Conservation (phyloP, 2,888 invertebrate genomes). For the Dromius quadrimaculatus region DNA sequence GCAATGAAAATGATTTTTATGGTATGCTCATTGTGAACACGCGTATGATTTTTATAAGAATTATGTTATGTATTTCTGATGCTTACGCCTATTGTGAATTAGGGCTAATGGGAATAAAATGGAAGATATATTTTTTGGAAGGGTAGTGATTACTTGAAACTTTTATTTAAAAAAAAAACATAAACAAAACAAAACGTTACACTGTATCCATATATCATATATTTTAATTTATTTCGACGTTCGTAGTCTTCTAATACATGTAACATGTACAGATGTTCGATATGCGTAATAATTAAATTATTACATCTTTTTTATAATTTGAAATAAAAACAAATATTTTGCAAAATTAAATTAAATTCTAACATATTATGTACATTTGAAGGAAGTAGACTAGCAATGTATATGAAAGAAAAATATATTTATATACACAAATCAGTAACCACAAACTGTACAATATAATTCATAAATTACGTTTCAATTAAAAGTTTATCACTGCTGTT, state of each 20-base stretch:
- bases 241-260: slow-evolving; percentile 58
- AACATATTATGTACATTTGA: slow-evolving; percentile 51
- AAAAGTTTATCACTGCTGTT: slow-evolving; percentile 43
- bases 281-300: slow-evolving; percentile 62
- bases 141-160: too few species aligned
- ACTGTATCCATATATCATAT: too few species aligned
- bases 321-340: slow-evolving; percentile 51
- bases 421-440: slow-evolving; percentile 48
- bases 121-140: too few species aligned
- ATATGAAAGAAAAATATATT: slow-evolving; percentile 49
- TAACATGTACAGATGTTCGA: slow-evolving; percentile 64
- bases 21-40: too few species aligned
- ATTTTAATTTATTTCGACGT: slow-evolving; percentile 48
- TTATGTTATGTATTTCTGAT: too few species aligned
- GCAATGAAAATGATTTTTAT: too few species aligned
- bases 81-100: too few species aligned
- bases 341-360: slow-evolving; percentile 52
- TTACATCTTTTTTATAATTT: slow-evolving; percentile 57
- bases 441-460: slow-evolving; percentile 50
- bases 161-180: too few species aligned
- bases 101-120: too few species aligned
- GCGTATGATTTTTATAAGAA: too few species aligned
- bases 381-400: slow-evolving; percentile 49
- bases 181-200: too few species aligned
- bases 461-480: slow-evolving; percentile 23